phyloP scores from a whole-genome alignment of 2,888 invertebrate genomes.

The Julus scandinavius region DNA sequence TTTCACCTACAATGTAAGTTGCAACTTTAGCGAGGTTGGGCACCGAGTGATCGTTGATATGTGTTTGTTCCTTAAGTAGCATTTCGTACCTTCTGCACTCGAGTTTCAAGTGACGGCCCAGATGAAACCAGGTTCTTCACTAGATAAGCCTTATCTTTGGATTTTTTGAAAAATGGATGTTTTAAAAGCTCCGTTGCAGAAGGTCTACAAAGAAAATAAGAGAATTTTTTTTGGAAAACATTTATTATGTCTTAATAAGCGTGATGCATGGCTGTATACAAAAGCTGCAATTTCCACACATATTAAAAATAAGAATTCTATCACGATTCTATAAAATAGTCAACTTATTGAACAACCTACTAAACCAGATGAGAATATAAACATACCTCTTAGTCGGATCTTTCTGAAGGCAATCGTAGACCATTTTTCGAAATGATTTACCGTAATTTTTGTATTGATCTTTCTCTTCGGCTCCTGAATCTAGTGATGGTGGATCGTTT shows the following conservation, averaged over 20 bases:
- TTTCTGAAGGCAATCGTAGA: slow-evolving; percentile 95
- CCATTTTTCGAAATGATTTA: slow-evolving; percentile 96
- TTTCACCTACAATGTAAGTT: slow-evolving; percentile 60
- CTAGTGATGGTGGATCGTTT: slow-evolving; percentile 96
- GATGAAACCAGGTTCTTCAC: slow-evolving; percentile 85
- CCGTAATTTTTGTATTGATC: slow-evolving; percentile 98
- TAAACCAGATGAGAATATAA: too few relatives aligned
- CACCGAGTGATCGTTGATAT: background rate
- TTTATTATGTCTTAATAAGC: too few relatives aligned
- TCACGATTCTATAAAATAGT: too few relatives aligned
- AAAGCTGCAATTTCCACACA: too few relatives aligned
- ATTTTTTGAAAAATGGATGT: slow-evolving; percentile 97
- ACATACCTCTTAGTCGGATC: slow-evolving; percentile 84
- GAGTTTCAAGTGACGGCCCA: slow-evolving; percentile 88
- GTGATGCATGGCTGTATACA: too few relatives aligned
- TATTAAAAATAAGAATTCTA: too few relatives aligned
- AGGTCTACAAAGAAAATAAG: slow-evolving; percentile 70
- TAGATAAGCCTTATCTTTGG: slow-evolving; percentile 90
- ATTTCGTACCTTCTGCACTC: slow-evolving; percentile 83
- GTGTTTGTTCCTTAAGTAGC: too few relatives aligned
- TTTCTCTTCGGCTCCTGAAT: slow-evolving; percentile 94
- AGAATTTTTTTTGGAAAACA: too few relatives aligned
- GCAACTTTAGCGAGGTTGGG: background rate
- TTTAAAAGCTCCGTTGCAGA: slow-evolving; percentile 95
- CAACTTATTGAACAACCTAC: too few relatives aligned